These are phyloP conservation scores for Tenebrio molitor DNA, from an alignment of 1,140 invertebrate species.

Conservation along the genomic window DNA sequence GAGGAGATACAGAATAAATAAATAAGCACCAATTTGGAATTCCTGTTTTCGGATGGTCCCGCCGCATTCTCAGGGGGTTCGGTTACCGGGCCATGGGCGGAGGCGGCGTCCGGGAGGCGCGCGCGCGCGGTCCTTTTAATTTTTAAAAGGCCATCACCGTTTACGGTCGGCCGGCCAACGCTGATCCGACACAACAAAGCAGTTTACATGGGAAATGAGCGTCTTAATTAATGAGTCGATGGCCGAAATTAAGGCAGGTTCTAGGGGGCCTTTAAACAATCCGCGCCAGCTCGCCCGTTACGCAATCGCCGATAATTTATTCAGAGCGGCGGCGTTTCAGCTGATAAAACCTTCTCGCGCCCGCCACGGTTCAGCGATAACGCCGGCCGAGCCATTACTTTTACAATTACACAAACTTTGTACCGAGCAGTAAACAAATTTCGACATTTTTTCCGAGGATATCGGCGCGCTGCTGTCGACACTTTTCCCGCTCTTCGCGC, in stretches of 20 bases:
- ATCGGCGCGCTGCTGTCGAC: too few species aligned
- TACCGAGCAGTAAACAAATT: too few species aligned
- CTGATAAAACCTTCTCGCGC: too few species aligned
- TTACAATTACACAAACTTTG: too few species aligned
- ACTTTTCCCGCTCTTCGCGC: too few species aligned
- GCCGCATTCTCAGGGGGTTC: slow-evolving; percentile 13
- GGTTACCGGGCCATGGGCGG: not conserved
- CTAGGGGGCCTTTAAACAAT: not conserved
- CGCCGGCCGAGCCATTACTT: too few species aligned
- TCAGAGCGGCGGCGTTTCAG: too few species aligned
- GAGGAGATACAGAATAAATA: slow-evolving; percentile 37
- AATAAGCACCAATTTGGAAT: slow-evolving; percentile 40
- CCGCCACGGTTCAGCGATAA: too few species aligned
- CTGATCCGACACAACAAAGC: not conserved
- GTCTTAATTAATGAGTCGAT: not conserved
- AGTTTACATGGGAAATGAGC: slow-evolving; percentile 16
- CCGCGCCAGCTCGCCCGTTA: too few species aligned
- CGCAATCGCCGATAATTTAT: too few species aligned
- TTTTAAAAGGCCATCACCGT: slow-evolving; percentile 21
- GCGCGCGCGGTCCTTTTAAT: slow-evolving; percentile 3
- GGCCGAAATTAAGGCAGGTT: slow-evolving; percentile 1
- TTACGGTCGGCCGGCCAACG: not conserved
- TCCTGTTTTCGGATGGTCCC: slow-evolving; percentile 16
- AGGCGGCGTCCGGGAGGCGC: not conserved
- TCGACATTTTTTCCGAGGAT: too few species aligned